Base-by-base conservation (phyloP, 2,113 vertebrate genomes). In the Corythornis vintsioides region DNA sequence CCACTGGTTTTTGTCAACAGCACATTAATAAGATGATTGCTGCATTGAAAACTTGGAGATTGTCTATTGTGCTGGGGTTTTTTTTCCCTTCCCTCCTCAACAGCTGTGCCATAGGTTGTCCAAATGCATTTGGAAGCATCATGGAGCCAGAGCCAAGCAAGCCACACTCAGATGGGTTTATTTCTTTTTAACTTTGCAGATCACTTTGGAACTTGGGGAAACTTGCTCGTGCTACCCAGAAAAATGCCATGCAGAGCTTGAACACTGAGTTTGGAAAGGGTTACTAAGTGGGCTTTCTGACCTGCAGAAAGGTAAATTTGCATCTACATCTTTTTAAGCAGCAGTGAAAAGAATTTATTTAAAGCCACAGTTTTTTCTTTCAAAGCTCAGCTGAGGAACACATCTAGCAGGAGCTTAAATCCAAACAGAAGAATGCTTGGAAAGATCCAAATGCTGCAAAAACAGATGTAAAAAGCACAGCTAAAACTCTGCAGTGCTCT, bases 11-110 rank as follows among this genome's bases (percentile, higher is more conserved):
- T 76, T 73, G 95, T 69, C 81, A 22, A 56, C 50, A 90, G 71
- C 45, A 64, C 79, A 88, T 94, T 96, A 96, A 95, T 96, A 95
- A 77, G 86, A 94, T 92, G 96, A 96, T 88, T 96, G 77, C 88
- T 63, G 83, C 57, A 95, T 57, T 95, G 96, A 92, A 79, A 95
- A 92, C 38, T 38, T 65, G 71, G 73, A 86, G 89, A 71, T 86
- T 48, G 19, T 64, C 69, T 91, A 86, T 24, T 95, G 50, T 87
- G 38, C 50, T 48, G 82, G 42, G 21, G 8, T 83, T 80, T 43
- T 28, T 14, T 80, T 45, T 22, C 11, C 16, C 82, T 88, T 43
- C 38, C 42, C 67, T 93, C 64, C 40, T 91, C 91, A 87, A 89
- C 93, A 97, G 96, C 94, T 96, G 97, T 82, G 95, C 83, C 90